Evolutionary conservation across 2,797 vertebrate genomes (phyloP).

Genomic region (Threskiornis aethiopicus): DNA sequence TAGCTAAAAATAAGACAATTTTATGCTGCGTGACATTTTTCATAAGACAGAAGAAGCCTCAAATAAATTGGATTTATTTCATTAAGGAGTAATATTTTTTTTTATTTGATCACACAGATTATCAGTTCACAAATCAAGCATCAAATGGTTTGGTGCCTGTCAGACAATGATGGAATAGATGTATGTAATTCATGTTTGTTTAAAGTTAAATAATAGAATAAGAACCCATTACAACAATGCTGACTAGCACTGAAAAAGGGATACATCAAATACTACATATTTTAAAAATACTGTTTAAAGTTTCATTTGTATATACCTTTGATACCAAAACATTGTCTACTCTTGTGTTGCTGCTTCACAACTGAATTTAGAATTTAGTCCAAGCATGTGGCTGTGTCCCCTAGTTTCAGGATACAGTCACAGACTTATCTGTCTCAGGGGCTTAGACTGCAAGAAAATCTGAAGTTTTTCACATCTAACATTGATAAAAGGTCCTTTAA

Average conservation of each 20-base stretch:
- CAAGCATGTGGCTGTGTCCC: background rate
- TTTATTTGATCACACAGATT: background rate
- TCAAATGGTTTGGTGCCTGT: background rate
- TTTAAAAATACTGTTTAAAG: background rate
- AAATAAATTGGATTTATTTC: background rate
- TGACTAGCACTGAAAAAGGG: background rate
- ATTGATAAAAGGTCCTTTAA: background rate
- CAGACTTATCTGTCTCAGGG: background rate
- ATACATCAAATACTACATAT: background rate
- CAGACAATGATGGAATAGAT: background rate
- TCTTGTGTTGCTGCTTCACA: background rate
- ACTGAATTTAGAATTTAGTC: background rate
- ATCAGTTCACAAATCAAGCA: background rate
- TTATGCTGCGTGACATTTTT: background rate
- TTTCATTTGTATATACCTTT: background rate
- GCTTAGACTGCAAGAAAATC: background rate
- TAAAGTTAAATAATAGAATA: background rate
- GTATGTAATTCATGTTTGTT: background rate
- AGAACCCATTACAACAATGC: background rate
- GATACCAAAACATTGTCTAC: background rate
- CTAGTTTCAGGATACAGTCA: background rate
- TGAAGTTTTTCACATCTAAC: background rate
- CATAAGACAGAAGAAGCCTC: background rate
- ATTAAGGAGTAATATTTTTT: background rate
- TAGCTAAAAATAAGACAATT: background rate